Conservation (phyloP, 2,113 vertebrate species). For the Anthoscopus minutus region DNA sequence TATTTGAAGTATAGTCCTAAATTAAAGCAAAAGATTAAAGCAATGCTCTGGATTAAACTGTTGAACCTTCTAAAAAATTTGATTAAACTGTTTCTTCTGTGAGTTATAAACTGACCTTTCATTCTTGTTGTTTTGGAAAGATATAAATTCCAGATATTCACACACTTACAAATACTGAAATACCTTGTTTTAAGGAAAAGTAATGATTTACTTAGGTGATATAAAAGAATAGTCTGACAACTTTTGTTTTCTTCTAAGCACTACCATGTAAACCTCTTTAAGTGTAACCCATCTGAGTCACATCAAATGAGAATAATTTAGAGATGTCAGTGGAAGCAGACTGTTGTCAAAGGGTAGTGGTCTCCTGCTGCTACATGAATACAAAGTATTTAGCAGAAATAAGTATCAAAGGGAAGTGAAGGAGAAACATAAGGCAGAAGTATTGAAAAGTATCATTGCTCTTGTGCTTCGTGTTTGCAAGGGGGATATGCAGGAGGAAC, state of each 20-base stretch:
- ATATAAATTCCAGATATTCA: not conserved
- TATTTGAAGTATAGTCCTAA: not conserved
- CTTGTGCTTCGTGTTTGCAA: not conserved
- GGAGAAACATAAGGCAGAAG: not conserved
- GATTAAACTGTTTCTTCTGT: not conserved
- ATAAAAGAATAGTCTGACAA: not conserved
- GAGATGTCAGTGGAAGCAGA: not conserved
- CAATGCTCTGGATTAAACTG: not conserved
- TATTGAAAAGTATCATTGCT: not conserved
- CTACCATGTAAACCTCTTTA: not conserved
- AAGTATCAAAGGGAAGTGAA: not conserved
- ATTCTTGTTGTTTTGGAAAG: not conserved
- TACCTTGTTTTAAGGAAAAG: not conserved
- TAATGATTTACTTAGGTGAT: not conserved
- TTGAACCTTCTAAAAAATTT: not conserved
- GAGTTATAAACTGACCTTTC: not conserved
- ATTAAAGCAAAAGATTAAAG: not conserved
- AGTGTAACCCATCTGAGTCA: not conserved
- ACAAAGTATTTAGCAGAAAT: not conserved
- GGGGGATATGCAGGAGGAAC: not conserved
- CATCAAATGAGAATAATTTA: slow-evolving; percentile 14
- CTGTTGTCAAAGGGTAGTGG: not conserved
- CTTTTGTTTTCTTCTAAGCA: not conserved
- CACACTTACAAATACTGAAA: not conserved
- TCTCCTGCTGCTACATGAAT: not conserved